Base-by-base conservation (phyloP, 2,888 invertebrate genomes). In the Drosophila prolongata region DNA sequence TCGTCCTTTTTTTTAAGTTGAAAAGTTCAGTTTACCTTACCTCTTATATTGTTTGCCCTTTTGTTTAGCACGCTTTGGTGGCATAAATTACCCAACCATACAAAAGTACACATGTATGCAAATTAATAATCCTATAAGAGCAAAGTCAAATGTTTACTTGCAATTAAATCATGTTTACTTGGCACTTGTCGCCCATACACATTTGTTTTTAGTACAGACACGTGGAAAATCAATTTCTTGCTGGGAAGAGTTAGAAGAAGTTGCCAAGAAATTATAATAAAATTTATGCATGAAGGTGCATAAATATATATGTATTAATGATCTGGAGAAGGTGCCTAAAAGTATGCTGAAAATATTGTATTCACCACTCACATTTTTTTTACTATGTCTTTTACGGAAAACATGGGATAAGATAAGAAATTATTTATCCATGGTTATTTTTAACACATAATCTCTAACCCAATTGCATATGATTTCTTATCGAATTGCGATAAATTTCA, bases 401-500 rank as follows among this genome's bases (percentile, higher is more conserved):
- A 24, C 24, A 4, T 24, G 1, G 30, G 30, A 30, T 30, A 30
- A 6, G 30, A 30, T 30, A 30, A 8, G 30, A 24, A 3, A 24
- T 8, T 11, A 27, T 38, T 2, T 35, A 10, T 35, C 10, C 6
- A 8, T 1, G 1, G 8, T 30, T 30, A 30, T 30, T 30, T 30
- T 30, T 30, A 30, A 30, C 8, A 30, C 8, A 30, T 8, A 30
- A 6, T 30, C 14, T 40, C 1, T 43, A 34, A 30, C 30, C 27
- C 30, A 54, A 47, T 59, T 69, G 24, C 14, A 34, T 69, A 24
- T 30, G 19, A 44, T 46, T 40, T 53, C 24, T 47, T 30, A 57
- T 64, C 47, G 76, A 78, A 65, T 64, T 75, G 66, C 42, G 50
- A 70, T 69, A 60, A 66, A 70, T 74, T 82, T 61, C 24, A 30